phyloP scores from a whole-genome alignment of 2,113 vertebrate species.

The Erythrocebus patas region DNA sequence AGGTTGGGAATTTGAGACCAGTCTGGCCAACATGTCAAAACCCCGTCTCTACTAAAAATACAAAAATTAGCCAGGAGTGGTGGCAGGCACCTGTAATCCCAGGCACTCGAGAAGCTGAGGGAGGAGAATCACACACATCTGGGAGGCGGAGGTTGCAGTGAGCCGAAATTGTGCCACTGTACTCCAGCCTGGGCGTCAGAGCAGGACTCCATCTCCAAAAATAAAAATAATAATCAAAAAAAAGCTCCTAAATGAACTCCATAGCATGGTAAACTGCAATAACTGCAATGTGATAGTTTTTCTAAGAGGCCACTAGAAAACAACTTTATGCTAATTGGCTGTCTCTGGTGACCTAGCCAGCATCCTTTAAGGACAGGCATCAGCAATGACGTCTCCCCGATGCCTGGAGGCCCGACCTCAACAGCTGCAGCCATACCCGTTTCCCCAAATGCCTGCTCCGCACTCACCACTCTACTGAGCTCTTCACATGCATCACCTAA shows the following conservation, averaged over 20 bases:
- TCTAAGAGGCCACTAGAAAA: neutral
- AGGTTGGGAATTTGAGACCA: too few relatives aligned
- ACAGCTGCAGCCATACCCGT: neutral
- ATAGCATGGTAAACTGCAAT: fast-evolving
- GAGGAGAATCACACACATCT: neutral
- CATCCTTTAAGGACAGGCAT: neutral
- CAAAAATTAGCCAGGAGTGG: neutral
- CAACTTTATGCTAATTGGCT: neutral
- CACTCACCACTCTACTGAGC: neutral
- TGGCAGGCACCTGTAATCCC: neutral
- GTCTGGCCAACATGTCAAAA: neutral
- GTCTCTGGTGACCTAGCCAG: neutral
- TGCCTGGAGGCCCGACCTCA: neutral
- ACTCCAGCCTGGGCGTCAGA: neutral
- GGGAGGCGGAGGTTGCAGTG: neutral
- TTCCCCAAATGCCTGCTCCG: fast-evolving
- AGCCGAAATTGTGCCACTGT: neutral
- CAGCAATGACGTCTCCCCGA: neutral
- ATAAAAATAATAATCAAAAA: neutral
- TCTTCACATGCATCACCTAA: fast-evolving
- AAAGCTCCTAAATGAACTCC: neutral
- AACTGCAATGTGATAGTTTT: too few relatives aligned
- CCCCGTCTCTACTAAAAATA: neutral
- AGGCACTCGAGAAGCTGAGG: neutral
- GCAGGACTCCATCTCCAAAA: neutral